These are phyloP conservation scores for Brotula barbata DNA, from an alignment of 2,797 vertebrate genomes.

Conservation along the genomic window DNA sequence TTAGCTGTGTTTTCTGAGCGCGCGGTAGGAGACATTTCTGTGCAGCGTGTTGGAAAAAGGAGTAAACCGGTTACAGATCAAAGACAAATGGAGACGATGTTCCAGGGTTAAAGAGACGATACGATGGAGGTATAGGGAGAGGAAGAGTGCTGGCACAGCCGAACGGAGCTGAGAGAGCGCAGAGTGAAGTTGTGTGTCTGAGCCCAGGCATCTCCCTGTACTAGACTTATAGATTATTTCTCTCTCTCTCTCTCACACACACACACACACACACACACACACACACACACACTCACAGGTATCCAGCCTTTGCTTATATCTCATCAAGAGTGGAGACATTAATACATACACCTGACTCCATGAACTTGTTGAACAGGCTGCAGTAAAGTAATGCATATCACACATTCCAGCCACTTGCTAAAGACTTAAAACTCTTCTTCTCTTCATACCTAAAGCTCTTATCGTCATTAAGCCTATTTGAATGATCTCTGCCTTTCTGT, in stretches of 20 bases:
- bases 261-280: conserved; percentile 13
- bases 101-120: conserved; percentile 14
- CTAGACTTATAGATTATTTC: conserved; percentile 36
- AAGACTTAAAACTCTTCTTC: conserved; percentile 14
- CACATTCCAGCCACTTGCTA: conserved; percentile 8
- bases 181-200: conserved; percentile 19
- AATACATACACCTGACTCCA: conserved; percentile 30
- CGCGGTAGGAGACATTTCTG: conserved; percentile 7
- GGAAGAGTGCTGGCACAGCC: conserved; percentile 47
- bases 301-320: conserved; percentile 26
- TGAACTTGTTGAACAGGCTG: conserved; percentile 12
- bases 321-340: conserved; percentile 18
- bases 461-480: conserved; percentile 37
- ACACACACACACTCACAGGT: conserved; percentile 17
- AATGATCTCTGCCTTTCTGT: conserved; percentile 12
- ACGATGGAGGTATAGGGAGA: conserved; percentile 31
- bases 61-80: conserved; percentile 38
- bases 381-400: conserved; percentile 35
- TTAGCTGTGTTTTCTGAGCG: conserved; percentile 23
- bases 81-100: conserved; percentile 38
- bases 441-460: conserved; percentile 38
- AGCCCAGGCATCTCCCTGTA: conserved; percentile 27
- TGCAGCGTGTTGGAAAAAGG: conserved; percentile 29
- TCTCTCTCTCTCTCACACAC: conserved; percentile 1
- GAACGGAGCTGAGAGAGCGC: conserved; percentile 33